Conservation (phyloP, 2,888 invertebrate species). For the Idaea biselata region DNA sequence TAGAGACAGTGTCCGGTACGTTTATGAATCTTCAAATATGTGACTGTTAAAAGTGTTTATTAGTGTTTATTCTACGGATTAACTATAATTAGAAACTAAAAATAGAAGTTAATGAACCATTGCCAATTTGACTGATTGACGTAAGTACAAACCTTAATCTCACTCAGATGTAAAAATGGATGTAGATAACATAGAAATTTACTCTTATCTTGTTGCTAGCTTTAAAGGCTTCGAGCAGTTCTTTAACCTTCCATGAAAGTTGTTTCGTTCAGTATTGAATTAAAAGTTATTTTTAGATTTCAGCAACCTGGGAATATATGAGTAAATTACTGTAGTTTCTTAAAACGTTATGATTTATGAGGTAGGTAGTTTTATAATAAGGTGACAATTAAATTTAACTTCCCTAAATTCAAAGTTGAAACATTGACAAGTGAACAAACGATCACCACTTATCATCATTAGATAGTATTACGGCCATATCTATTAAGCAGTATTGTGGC, state of each 20-base stretch:
- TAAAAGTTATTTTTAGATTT: constrained; percentile 10
- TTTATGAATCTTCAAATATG: constrained; percentile 27
- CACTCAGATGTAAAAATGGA: neutral
- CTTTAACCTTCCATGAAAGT: neutral
- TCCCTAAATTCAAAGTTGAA: constrained; percentile 6
- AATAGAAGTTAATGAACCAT: constrained; percentile 9
- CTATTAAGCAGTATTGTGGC: constrained; percentile 19
- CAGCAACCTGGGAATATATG: constrained; percentile 17
- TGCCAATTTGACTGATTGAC: constrained; percentile 15
- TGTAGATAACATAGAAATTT: neutral
- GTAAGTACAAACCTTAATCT: constrained; percentile 18
- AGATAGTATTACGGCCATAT: constrained; percentile 12
- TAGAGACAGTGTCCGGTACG: constrained; percentile 15
- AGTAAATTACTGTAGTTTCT: constrained; percentile 10
- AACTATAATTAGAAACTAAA: constrained; percentile 10
- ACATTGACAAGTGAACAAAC: constrained; percentile 16
- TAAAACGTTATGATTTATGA: neutral
- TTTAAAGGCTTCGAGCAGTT: neutral
- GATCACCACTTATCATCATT: constrained; percentile 22
- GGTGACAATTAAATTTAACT: constrained; percentile 2
- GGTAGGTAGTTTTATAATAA: neutral
- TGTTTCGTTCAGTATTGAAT: neutral
- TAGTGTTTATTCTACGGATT: constrained; percentile 15
- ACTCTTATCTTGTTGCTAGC: neutral
- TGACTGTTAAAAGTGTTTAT: constrained; percentile 34